Conservation (phyloP, 1,140 invertebrate genomes). For the Adoxophyes honmai region DNA sequence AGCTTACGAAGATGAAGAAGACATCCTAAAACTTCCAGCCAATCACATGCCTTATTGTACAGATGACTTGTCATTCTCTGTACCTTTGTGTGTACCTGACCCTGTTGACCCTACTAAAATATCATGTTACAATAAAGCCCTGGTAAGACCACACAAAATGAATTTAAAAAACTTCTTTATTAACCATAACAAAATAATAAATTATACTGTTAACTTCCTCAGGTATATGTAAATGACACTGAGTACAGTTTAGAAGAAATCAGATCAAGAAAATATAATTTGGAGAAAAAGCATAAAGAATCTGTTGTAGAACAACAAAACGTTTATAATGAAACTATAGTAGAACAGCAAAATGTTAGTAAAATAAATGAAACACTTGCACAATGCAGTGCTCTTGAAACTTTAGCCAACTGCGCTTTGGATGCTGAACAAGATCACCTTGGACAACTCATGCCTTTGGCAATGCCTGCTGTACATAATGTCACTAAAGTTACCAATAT, state of each 20-base stretch:
- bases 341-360: slow-evolving; percentile 38
- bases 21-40: slow-evolving; percentile 61
- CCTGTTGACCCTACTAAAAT: slow-evolving; percentile 78
- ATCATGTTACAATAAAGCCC: slow-evolving; percentile 78
- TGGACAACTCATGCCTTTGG: slow-evolving; percentile 61
- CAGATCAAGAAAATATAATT: slow-evolving; percentile 71
- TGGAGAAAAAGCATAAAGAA: slow-evolving; percentile 49
- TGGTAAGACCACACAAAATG: slow-evolving; percentile 36
- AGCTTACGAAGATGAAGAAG: slow-evolving; percentile 80
- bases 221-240: slow-evolving; percentile 80
- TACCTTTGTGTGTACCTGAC: slow-evolving; percentile 80
- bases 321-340: slow-evolving; percentile 32
- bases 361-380: slow-evolving; percentile 61
- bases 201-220: slow-evolving; percentile 27
- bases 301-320: slow-evolving; percentile 33
- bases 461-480: slow-evolving; percentile 63
- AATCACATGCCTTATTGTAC: slow-evolving; percentile 74
- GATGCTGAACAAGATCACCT: slow-evolving; percentile 67
- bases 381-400: slow-evolving; percentile 69
- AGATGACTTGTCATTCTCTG: slow-evolving; percentile 77
- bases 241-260: slow-evolving; percentile 85
- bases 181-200: neutral
- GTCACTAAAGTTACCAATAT: slow-evolving; percentile 68
- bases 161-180: too few relatives aligned
- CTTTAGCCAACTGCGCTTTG: slow-evolving; percentile 68